Percentiles rank a stretch among this genome's conserved stretches.
Evolutionary conservation across 2,888 invertebrate genomes (phyloP).

Genomic region (Cataglyphis rosenhaueri): DNA sequence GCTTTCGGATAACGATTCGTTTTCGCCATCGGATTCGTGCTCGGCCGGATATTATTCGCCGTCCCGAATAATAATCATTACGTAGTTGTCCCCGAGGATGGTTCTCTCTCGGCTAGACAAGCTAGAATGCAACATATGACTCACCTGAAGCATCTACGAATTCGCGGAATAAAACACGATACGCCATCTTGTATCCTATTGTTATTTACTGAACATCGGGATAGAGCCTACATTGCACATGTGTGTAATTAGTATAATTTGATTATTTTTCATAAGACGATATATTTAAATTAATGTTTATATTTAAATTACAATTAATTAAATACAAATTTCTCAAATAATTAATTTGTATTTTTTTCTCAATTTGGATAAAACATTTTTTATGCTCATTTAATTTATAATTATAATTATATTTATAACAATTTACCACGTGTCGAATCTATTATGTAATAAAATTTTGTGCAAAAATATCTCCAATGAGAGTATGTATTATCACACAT

Average conservation of each 20-base stretch:
- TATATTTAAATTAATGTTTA: too few relatives aligned
- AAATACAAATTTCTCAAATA: not conserved
- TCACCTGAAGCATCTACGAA: not conserved
- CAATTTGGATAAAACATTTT: not conserved
- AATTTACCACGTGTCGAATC: not conserved
- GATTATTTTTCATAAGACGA: not conserved
- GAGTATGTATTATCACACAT: not conserved
- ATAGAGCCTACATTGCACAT: not conserved
- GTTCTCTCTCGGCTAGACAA: not conserved
- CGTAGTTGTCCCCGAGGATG: conserved; percentile 28
- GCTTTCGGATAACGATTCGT: conserved; percentile 48
- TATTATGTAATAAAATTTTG: conserved; percentile 1
- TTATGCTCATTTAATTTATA: not conserved
- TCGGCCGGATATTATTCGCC: conserved; percentile 22
- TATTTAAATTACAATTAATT: too few relatives aligned
- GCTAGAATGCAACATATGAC: not conserved
- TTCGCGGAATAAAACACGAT: not conserved
- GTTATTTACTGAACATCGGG: not conserved
- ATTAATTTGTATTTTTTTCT: not conserved
- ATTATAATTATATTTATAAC: not conserved
- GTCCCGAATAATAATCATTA: conserved; percentile 32
- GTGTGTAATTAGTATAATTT: not conserved
- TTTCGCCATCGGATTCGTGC: conserved; percentile 22
- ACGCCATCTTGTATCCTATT: not conserved
- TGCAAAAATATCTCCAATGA: not conserved